Evolutionary conservation across 2,888 invertebrate species (phyloP).

Genomic region (Sarcophaga carnaria): DNA sequence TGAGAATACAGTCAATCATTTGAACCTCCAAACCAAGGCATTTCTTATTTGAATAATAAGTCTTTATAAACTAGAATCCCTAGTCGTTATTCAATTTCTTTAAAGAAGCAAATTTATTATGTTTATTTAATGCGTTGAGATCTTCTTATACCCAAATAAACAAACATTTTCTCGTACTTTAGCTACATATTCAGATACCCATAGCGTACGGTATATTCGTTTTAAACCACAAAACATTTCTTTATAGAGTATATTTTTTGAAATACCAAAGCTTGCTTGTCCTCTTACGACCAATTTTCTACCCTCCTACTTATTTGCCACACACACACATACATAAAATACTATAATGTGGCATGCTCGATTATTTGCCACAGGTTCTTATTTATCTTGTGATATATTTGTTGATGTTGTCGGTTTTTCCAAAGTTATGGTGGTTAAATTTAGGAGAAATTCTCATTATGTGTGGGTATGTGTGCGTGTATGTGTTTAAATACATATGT

Average conservation of each 20-base stretch:
- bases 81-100: too few relatives aligned
- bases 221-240: neutral
- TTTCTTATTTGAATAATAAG: too few relatives aligned
- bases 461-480: neutral
- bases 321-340: neutral
- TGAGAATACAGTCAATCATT: too few relatives aligned
- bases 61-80: too few relatives aligned
- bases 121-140: too few relatives aligned
- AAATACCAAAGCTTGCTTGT: too few relatives aligned
- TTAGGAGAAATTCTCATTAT: conserved; percentile 5
- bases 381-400: conserved; percentile 37
- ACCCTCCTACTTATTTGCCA: neutral
- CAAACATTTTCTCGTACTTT: too few relatives aligned
- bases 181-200: neutral
- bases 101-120: too few relatives aligned
- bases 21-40: too few relatives aligned
- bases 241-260: too few relatives aligned
- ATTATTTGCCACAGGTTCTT: conserved; percentile 42
- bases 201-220: neutral
- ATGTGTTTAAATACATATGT: too few relatives aligned
- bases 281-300: neutral
- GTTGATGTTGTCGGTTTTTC: conserved; percentile 22
- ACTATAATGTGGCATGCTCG: conserved; percentile 9
- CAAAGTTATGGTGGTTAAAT: conserved; percentile 34
- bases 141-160: too few relatives aligned